Base-by-base conservation (phyloP, 1,140 invertebrate genomes). In the Melanaphis sacchari region DNA sequence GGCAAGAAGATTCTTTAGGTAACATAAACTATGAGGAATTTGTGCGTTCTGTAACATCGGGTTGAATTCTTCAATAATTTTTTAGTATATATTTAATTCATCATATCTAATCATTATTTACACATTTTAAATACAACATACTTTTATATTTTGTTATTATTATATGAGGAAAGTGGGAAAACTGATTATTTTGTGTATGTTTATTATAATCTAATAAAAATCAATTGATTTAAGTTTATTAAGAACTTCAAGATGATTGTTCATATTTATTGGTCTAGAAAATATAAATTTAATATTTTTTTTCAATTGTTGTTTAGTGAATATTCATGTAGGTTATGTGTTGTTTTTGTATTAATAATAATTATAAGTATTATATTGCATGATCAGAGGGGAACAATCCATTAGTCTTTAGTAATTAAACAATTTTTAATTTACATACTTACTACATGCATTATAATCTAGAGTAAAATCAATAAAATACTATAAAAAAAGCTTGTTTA, bases 21-120 rank as follows among this genome's bases (percentile, higher is more conserved):
- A 99, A 99, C 96, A 98, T 99, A 94, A 99, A 99, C 95, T 99
- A 99, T 95, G 99, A 99, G 96, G 99, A 99, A 95, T 99, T 99
- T 95, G 99, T 99, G 91, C 97, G 98, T 94, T 97, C 98, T 95
- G 97, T 99, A 36, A 99, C 99, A 98, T 98, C 97, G 95, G 98
- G 98, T 94, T 99, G 96, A 95, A 90, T 31, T 26, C 11, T 90
- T 41, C n/a, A 41, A 90, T 66, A 1, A 66, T 41, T 90, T 26
- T 43, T 88, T 88, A 41, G 0, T 31, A 52, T 52, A 36, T 89
- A 24, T 26, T 90, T 59, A 59, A 49, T 40, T 52, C 0, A 31
- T 43, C n/a, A 11, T 46, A 87, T 5, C 15, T 85, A 85, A 88
- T 88, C n/a, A 88, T n/a, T 88, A 36, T 49, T 46, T 87, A 49